These are phyloP conservation scores for Polylopha cassiicola DNA, from an alignment of 2,888 invertebrate genomes.

Conservation along the genomic window DNA sequence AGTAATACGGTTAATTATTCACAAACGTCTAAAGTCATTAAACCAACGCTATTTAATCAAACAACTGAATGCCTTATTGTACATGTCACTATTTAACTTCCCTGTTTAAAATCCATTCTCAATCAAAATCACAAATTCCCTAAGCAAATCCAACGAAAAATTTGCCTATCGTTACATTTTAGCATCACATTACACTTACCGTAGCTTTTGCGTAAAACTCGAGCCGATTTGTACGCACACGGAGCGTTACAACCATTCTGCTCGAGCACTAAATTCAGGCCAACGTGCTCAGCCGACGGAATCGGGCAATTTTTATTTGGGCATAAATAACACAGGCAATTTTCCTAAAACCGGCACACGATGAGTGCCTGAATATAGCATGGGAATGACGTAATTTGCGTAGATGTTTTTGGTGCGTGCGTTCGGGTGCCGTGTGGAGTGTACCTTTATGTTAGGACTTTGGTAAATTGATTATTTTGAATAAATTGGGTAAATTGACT, in stretches of 20 bases:
- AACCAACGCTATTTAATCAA: too few species aligned
- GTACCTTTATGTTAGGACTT: slow-evolving; percentile 10
- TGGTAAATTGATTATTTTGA: background rate
- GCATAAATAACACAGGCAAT: slow-evolving; percentile 72
- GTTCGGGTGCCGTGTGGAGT: slow-evolving; percentile 22
- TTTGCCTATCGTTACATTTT: too few species aligned
- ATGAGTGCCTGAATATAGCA: slow-evolving; percentile 23
- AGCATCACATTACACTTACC: slow-evolving; percentile 2
- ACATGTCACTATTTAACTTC: too few species aligned
- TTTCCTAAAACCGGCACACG: slow-evolving; percentile 61
- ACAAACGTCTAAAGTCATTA: too few species aligned
- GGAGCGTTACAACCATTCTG: too few species aligned
- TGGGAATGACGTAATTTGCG: slow-evolving; percentile 22
- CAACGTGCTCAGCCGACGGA: slow-evolving; percentile 38
- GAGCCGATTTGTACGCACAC: too few species aligned
- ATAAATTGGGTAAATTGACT: too few species aligned
- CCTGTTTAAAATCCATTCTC: too few species aligned
- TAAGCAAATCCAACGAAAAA: too few species aligned
- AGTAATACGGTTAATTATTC: too few species aligned
- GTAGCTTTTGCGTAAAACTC: slow-evolving; percentile 28
- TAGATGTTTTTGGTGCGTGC: slow-evolving; percentile 28
- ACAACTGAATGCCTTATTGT: too few species aligned
- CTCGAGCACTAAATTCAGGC: slow-evolving; percentile 47
- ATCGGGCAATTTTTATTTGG: slow-evolving; percentile 63
- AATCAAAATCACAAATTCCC: too few species aligned